These are phyloP conservation scores for Shargacucullia verbasci DNA, from an alignment of 2,888 invertebrate genomes.

Conservation along the genomic window DNA sequence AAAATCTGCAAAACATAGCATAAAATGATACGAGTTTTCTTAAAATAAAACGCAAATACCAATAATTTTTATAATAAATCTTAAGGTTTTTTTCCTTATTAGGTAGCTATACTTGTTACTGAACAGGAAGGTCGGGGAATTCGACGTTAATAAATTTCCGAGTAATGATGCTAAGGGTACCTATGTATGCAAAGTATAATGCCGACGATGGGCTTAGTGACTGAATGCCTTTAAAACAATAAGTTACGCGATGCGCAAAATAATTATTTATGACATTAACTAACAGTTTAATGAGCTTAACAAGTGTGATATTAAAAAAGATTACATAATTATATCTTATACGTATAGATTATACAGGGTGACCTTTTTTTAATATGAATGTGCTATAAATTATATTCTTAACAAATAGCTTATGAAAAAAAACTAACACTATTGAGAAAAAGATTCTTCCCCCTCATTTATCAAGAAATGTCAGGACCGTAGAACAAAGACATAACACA, in stretches of 20 bases:
- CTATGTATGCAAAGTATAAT: constrained; percentile 63
- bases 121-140: constrained; percentile 58
- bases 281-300: constrained; percentile 14
- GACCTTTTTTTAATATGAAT: not conserved
- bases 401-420: no score
- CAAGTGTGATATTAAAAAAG: constrained; percentile 11
- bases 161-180: constrained; percentile 66
- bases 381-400: not conserved
- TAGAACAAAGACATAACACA: constrained; percentile 21
- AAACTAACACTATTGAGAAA: no score
- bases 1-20: constrained; percentile 41
- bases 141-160: constrained; percentile 68
- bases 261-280: constrained; percentile 40
- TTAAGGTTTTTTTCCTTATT: constrained; percentile 72
- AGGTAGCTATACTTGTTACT: constrained; percentile 60
- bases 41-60: constrained; percentile 60
- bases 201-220: constrained; percentile 67
- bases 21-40: constrained; percentile 51
- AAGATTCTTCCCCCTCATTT: no score
- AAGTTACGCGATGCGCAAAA: constrained; percentile 34
- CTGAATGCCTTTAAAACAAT: constrained; percentile 53
- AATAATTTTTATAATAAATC: constrained; percentile 72
- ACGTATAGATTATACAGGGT: not conserved
- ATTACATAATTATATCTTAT: constrained; percentile 1
- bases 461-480: constrained; percentile 8